These are phyloP conservation scores for Drosophila parthenogenetica DNA, from an alignment of 2,888 invertebrate genomes.

Conservation along the genomic window DNA sequence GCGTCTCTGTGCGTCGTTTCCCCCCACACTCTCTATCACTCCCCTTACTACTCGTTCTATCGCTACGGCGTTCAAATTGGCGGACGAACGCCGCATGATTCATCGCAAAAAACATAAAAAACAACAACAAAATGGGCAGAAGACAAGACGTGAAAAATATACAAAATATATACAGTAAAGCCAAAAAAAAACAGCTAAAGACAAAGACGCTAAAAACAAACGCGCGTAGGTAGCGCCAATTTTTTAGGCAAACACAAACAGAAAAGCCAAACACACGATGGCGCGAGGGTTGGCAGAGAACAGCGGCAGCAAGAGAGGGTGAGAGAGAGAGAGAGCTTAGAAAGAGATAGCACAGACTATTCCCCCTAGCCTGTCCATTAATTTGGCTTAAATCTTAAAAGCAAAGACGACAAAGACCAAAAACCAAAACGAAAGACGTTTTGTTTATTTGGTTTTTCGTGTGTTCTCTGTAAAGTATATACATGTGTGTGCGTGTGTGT, in stretches of 20 bases:
- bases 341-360: background rate
- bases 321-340: background rate
- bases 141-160: constrained; percentile 59
- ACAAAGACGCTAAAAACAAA: constrained; percentile 73
- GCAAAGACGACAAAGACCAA: constrained; percentile 56
- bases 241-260: constrained; percentile 71
- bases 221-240: constrained; percentile 74
- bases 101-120: constrained; percentile 47
- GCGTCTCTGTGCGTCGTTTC: constrained; percentile 17
- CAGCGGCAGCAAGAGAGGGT: background rate
- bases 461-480: background rate
- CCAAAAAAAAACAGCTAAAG: constrained; percentile 28
- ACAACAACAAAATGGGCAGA: constrained; percentile 32
- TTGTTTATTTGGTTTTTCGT: constrained; percentile 61
- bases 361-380: constrained; percentile 60
- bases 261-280: constrained; percentile 35
- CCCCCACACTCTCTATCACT: too few relatives aligned
- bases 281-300: background rate
- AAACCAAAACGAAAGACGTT: constrained; percentile 57
- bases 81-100: constrained; percentile 61
- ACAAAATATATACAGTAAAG: constrained; percentile 39
- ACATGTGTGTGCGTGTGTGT: background rate
- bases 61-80: constrained; percentile 39
- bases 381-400: constrained; percentile 71
- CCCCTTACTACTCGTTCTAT: too few relatives aligned